Conservation (phyloP, 1,140 invertebrate species). For the Brachionus sp. region DNA sequence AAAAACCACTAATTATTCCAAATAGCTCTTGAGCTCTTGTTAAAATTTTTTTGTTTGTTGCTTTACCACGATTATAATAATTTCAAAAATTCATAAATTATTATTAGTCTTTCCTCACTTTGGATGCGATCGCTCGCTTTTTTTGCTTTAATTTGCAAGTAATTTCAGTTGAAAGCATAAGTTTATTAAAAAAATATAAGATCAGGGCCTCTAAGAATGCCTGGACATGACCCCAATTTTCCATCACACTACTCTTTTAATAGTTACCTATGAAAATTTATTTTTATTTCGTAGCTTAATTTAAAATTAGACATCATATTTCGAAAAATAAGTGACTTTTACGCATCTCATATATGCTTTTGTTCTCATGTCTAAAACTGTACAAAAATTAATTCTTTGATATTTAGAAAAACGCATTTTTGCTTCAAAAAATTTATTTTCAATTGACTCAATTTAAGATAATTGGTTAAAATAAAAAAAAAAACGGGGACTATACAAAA, state of each 20-base stretch:
- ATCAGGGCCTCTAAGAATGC: background rate
- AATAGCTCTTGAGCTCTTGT: background rate
- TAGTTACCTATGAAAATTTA: background rate
- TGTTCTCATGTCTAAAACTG: background rate
- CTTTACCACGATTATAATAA: constrained; percentile 8
- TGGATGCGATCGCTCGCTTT: background rate
- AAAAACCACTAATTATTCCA: background rate
- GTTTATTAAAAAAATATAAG: background rate
- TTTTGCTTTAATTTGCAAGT: background rate
- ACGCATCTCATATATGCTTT: background rate
- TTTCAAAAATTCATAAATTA: constrained; percentile 37
- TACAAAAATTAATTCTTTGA: background rate
- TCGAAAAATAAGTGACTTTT: background rate
- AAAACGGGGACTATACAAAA: background rate
- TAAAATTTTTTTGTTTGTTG: background rate
- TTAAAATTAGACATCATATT: background rate
- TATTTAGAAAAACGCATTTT: background rate
- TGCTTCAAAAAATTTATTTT: background rate
- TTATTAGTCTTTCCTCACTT: constrained; percentile 11
- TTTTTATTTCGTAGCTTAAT: constrained; percentile 22
- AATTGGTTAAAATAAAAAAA: background rate
- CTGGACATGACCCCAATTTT: background rate
- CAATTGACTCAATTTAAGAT: background rate
- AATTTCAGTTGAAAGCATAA: background rate
- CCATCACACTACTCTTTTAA: background rate